These are phyloP conservation scores for Drosophila aldrichi DNA, from an alignment of 2,888 invertebrate species.

Conservation along the genomic window DNA sequence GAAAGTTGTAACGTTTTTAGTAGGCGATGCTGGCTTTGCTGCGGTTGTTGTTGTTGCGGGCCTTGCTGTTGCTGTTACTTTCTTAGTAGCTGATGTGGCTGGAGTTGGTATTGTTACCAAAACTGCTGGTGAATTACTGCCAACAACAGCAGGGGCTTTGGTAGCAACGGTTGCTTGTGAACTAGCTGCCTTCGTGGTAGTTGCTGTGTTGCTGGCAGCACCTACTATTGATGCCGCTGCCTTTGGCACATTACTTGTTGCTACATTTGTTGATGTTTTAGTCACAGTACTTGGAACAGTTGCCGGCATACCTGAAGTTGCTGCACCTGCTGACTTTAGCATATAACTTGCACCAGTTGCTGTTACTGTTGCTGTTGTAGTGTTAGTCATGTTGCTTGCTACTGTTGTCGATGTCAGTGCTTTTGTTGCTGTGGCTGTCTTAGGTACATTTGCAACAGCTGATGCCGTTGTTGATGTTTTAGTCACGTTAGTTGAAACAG, in stretches of 20 bases:
- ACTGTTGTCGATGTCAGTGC: constrained; percentile 9
- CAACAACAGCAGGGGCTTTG: not conserved
- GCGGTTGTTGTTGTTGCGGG: constrained; percentile 1
- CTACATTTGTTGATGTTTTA: not conserved
- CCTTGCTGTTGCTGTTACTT: constrained; percentile 3
- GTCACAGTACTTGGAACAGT: not conserved
- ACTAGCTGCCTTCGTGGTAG: not conserved
- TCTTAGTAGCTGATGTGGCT: constrained; percentile 10
- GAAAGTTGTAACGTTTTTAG: constrained; percentile 1
- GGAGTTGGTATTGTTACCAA: too few relatives aligned
- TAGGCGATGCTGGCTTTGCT: constrained; percentile 17
- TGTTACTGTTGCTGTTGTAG: not conserved
- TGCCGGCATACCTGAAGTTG: not conserved
- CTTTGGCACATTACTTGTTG: not conserved
- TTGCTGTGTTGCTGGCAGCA: not conserved
- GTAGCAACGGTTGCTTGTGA: not conserved
- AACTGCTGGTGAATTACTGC: not conserved
- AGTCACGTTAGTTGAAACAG: not conserved
- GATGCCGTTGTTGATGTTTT: not conserved
- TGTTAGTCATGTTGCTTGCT: not conserved
- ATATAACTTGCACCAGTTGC: too few relatives aligned
- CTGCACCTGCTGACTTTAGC: not conserved
- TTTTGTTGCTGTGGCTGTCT: constrained; percentile 1
- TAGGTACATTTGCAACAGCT: not conserved
- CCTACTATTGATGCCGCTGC: not conserved